phyloP scores from a whole-genome alignment of 2,888 invertebrate genomes.

The Synergus itoensis region DNA sequence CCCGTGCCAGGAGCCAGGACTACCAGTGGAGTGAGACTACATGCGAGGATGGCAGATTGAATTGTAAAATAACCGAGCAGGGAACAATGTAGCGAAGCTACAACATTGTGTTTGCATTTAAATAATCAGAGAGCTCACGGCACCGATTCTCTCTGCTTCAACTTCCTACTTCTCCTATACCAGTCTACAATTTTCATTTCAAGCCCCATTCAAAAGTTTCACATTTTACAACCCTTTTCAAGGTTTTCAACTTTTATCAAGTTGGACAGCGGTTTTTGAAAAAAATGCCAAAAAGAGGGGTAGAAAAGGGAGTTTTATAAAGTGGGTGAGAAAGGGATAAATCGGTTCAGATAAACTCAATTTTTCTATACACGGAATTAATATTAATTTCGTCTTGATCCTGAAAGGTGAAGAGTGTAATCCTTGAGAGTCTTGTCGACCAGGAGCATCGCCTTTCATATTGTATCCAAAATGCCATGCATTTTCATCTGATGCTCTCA shows the following conservation, averaged over 20 bases:
- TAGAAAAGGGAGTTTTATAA: too few species aligned
- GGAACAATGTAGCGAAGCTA: slow-evolving; percentile 72
- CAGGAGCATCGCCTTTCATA: slow-evolving; percentile 53
- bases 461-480: slow-evolving; percentile 56
- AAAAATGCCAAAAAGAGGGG: background rate
- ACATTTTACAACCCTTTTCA: background rate
- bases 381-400: slow-evolving; percentile 32
- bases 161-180: slow-evolving; percentile 20
- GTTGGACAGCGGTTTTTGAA: background rate
- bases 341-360: background rate
- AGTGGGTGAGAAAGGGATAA: too few species aligned
- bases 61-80: slow-evolving; percentile 76
- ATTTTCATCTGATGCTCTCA: slow-evolving; percentile 56
- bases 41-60: slow-evolving; percentile 71
- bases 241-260: background rate
- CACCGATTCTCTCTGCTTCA: slow-evolving; percentile 28
- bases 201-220: slow-evolving; percentile 25
- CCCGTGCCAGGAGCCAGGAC: slow-evolving; percentile 51
- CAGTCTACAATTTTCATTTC: slow-evolving; percentile 20
- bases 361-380: background rate
- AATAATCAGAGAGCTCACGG: slow-evolving; percentile 73
- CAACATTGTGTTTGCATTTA: slow-evolving; percentile 77
- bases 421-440: slow-evolving; percentile 27
- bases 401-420: slow-evolving; percentile 12
- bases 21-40: slow-evolving; percentile 54